phyloP scores from a whole-genome alignment of 2,113 vertebrate genomes.

The Donacobius atricapilla region DNA sequence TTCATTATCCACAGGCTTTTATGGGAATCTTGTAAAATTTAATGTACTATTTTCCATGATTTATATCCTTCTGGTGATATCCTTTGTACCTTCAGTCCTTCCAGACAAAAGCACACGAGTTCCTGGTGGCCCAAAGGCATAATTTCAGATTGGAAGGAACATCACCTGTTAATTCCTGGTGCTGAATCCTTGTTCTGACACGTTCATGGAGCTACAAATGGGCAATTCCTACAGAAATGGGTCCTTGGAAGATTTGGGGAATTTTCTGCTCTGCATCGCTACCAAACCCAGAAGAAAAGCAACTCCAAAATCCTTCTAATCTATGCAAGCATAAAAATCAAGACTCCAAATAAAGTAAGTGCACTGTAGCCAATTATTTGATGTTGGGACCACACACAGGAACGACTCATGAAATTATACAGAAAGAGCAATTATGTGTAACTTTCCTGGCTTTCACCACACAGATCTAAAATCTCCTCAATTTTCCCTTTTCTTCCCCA shows the following conservation, averaged over 20 bases:
- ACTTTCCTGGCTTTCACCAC: neutral
- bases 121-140: neutral
- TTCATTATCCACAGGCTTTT: slow-evolving; percentile 46
- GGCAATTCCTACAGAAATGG: neutral
- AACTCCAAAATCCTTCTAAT: neutral
- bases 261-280: neutral
- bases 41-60: slow-evolving; percentile 25
- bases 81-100: neutral
- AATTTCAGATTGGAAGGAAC: neutral
- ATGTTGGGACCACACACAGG: rapidly evolving
- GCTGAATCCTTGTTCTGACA: neutral
- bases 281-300: neutral
- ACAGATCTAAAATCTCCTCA: neutral
- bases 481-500: neutral
- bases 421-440: neutral
- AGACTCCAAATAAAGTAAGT: neutral
- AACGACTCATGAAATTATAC: neutral
- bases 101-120: neutral
- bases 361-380: rapidly evolving
- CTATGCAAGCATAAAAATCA: neutral
- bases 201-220: neutral
- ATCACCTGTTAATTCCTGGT: neutral
- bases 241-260: neutral
- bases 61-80: slow-evolving; percentile 1
- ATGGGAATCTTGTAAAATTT: slow-evolving; percentile 45